Percentiles rank a stretch among this genome's conserved stretches.
Evolutionary conservation across 2,113 vertebrate genomes (phyloP).

Genomic region (Nannobrachium achirus): DNA sequence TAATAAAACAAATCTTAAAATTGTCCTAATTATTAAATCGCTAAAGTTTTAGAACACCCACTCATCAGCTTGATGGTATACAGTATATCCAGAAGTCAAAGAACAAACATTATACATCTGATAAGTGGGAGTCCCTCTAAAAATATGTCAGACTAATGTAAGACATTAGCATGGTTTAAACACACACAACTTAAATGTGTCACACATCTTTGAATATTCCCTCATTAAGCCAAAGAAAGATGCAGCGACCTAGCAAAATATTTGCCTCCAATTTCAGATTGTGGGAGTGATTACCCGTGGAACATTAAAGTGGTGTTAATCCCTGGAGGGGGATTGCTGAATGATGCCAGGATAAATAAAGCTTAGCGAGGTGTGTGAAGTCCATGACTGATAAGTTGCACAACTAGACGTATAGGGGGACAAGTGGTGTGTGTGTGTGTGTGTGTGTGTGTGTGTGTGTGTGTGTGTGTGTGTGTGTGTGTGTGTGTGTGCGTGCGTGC

Average conservation of each 20-base stretch:
- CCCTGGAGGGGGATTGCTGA: constrained; percentile 29
- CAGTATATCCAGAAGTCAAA: too few relatives aligned
- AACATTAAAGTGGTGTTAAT: constrained; percentile 58
- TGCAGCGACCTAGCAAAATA: constrained; percentile 21
- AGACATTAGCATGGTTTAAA: background rate
- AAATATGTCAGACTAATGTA: too few relatives aligned
- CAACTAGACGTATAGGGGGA: constrained; percentile 30
- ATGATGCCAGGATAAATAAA: constrained; percentile 52
- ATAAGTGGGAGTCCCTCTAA: too few relatives aligned
- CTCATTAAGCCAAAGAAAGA: constrained; percentile 8
- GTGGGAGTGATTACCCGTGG: constrained; percentile 20
- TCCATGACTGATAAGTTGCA: constrained; percentile 57
- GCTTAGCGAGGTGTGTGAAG: constrained; percentile 42
- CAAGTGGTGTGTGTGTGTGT: too few relatives aligned
- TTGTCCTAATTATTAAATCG: too few relatives aligned
- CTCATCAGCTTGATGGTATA: too few relatives aligned
- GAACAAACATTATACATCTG: too few relatives aligned
- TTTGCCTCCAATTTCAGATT: constrained; percentile 39
- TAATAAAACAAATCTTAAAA: too few relatives aligned
- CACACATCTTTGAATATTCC: constrained; percentile 7
- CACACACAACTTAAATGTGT: constrained; percentile 2
- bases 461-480: too few relatives aligned
- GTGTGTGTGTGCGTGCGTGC: too few relatives aligned
- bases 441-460: too few relatives aligned
- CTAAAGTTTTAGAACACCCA: too few relatives aligned